These are phyloP conservation scores for Plectrocnemia conspersa DNA, from an alignment of 1,140 invertebrate genomes.

Conservation along the genomic window DNA sequence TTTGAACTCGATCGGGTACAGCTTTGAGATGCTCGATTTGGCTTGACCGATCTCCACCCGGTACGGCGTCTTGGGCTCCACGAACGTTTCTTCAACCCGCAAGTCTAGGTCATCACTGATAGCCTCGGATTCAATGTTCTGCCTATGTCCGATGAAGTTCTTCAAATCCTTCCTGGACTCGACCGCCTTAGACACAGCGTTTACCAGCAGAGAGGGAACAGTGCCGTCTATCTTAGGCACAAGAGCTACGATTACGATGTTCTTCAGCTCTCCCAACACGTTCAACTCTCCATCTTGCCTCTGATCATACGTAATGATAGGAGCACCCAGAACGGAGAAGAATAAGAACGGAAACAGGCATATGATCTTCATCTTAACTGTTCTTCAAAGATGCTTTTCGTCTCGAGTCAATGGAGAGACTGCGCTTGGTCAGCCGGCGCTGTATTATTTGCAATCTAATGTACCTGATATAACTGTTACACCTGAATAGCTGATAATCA, in stretches of 20 bases:
- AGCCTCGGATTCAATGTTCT: constrained; percentile 36
- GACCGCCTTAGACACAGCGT: constrained; percentile 43
- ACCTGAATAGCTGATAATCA: constrained; percentile 27
- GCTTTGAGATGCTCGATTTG: constrained; percentile 31
- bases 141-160: constrained; percentile 20
- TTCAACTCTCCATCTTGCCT: constrained; percentile 61
- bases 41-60: constrained; percentile 48
- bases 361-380: constrained; percentile 9
- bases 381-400: constrained; percentile 4
- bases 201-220: constrained; percentile 42
- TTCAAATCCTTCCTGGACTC: constrained; percentile 27
- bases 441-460: constrained; percentile 18
- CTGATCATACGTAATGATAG: constrained; percentile 57
- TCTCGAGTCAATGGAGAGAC: constrained; percentile 21
- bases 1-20: constrained; percentile 31
- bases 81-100: constrained; percentile 46
- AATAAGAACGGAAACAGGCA: constrained; percentile 23
- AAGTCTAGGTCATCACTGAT: constrained; percentile 37
- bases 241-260: constrained; percentile 56
- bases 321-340: constrained; percentile 50
- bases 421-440: constrained; percentile 13
- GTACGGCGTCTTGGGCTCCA: constrained; percentile 54
- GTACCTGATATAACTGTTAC: constrained; percentile 37
- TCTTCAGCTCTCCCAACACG: constrained; percentile 59
- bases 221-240: constrained; percentile 50